phyloP scores from a whole-genome alignment of 2,113 vertebrate genomes.

The Marcusenius ussheri region DNA sequence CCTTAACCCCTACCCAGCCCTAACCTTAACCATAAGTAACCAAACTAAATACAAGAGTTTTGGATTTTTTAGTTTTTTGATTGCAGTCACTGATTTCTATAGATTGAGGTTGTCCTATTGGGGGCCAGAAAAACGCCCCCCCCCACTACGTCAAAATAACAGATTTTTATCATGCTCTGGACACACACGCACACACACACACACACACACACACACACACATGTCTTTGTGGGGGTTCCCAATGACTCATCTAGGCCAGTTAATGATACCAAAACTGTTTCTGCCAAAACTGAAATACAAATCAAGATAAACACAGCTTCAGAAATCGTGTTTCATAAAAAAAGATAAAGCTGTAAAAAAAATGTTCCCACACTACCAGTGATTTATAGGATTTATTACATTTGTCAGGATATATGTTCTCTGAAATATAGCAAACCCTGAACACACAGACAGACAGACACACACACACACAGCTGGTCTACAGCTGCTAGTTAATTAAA shows the following conservation, averaged over 20 bases:
- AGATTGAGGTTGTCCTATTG: no score
- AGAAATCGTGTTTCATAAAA: background rate
- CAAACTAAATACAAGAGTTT: no score
- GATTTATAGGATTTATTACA: background rate
- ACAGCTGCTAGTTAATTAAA: background rate
- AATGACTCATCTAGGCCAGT: background rate
- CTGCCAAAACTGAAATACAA: background rate
- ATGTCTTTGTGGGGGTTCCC: background rate
- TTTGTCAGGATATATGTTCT: background rate
- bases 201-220: background rate
- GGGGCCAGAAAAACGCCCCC: no score
- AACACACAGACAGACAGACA: background rate
- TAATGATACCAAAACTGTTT: background rate
- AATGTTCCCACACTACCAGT: background rate
- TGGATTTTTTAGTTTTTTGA: no score
- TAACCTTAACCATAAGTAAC: no score
- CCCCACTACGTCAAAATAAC: background rate
- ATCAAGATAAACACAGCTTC: background rate
- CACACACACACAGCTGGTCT: background rate
- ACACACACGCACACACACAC: conserved; percentile 5
- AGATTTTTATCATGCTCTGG: background rate
- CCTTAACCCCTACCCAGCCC: no score
- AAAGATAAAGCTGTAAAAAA: background rate
- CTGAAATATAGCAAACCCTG: background rate
- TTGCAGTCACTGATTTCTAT: no score